Percentiles rank a stretch among this genome's conserved stretches.
Conservation (phyloP, 92 coral and sea anemone genomes). For the Bergia sp. region DNA sequence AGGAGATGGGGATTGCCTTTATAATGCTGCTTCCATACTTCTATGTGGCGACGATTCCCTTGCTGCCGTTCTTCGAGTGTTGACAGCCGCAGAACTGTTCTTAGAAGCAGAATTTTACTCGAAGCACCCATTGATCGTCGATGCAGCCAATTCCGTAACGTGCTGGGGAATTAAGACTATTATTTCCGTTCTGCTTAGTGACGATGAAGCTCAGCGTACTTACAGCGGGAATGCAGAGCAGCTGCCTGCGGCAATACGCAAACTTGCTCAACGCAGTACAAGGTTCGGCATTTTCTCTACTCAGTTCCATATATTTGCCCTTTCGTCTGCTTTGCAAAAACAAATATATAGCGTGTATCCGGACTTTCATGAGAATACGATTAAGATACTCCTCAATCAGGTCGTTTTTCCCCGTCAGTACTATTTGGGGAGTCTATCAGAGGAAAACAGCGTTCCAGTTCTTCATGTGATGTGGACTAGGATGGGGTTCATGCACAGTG, state of each 20-base stretch:
- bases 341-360: conserved; percentile 46
- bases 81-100: background rate
- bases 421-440: background rate
- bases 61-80: background rate
- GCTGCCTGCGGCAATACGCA: background rate
- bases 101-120: conserved; percentile 5
- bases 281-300: background rate
- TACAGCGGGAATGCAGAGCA: background rate
- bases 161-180: background rate
- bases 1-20: background rate
- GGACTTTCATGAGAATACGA: conserved; percentile 21
- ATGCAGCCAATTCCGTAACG: background rate
- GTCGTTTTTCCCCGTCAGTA: conserved; percentile 31
- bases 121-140: background rate
- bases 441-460: background rate
- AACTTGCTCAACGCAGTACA: background rate
- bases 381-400: conserved; percentile 11
- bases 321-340: conserved; percentile 40
- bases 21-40: background rate
- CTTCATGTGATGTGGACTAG: background rate
- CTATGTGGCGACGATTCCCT: background rate
- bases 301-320: conserved; percentile 33
- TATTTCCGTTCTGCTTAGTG: background rate
- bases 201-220: background rate
- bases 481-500: background rate